Conservation (phyloP, 2,797 vertebrate genomes). For the Adrianichthys oophorus region DNA sequence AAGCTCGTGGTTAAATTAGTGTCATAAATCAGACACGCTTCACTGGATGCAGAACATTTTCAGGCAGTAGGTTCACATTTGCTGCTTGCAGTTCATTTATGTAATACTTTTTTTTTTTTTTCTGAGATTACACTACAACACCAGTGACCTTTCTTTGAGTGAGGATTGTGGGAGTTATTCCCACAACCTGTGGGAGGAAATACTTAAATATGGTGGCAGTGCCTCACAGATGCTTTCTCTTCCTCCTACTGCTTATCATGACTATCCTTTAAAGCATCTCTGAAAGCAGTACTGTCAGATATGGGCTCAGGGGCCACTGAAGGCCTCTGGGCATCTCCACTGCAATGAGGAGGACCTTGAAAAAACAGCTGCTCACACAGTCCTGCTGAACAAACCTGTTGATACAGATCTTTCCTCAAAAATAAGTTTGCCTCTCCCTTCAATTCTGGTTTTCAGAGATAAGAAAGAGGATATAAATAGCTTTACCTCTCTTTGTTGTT, state of each 20-base stretch:
- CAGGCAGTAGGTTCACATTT: too few relatives aligned
- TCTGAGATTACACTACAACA: background rate
- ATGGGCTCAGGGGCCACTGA: slow-evolving; percentile 46
- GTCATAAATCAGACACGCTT: too few relatives aligned
- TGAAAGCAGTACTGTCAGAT: slow-evolving; percentile 55
- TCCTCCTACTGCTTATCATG: slow-evolving; percentile 38
- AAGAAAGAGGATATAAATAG: slow-evolving; percentile 35
- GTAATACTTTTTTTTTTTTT: slow-evolving; percentile 10
- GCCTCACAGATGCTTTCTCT: slow-evolving; percentile 32
- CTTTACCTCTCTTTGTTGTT: slow-evolving; percentile 3
- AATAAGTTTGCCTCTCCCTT: slow-evolving; percentile 33
- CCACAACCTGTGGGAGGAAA: slow-evolving; percentile 38
- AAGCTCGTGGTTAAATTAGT: too few relatives aligned
- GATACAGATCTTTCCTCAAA: slow-evolving; percentile 52
- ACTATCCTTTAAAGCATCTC: slow-evolving; percentile 39
- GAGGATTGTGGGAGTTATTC: slow-evolving; percentile 34
- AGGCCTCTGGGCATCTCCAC: slow-evolving; percentile 38
- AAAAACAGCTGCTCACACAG: slow-evolving; percentile 39
- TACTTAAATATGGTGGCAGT: slow-evolving; percentile 32
- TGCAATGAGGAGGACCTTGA: slow-evolving; percentile 33
- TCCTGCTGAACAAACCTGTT: slow-evolving; percentile 43
- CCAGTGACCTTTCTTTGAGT: slow-evolving; percentile 17
- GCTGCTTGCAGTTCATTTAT: background rate
- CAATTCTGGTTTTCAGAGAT: slow-evolving; percentile 48
- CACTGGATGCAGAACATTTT: too few relatives aligned